Percentiles rank a stretch among this genome's conserved stretches.
Evolutionary conservation across 1,140 invertebrate genomes (phyloP).

Genomic region (Mycetomoellerius zeteki): DNA sequence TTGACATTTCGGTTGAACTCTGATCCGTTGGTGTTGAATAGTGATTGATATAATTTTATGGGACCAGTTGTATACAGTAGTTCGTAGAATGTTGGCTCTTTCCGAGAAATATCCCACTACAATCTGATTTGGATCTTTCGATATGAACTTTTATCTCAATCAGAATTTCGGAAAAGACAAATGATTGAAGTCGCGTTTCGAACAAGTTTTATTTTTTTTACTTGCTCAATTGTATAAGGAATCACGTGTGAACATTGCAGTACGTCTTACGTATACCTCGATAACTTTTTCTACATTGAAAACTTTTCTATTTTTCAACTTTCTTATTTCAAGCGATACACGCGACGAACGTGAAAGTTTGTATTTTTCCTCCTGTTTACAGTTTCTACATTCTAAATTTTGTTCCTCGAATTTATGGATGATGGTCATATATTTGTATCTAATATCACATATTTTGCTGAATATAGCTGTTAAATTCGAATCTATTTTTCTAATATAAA

Average conservation of each 20-base stretch:
- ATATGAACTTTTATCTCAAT: neutral
- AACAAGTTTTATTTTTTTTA: neutral
- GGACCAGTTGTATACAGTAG: neutral
- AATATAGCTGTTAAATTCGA: neutral
- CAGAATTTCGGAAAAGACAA: neutral
- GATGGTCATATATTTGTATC: neutral
- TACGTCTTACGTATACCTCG: neutral
- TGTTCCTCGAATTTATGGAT: neutral
- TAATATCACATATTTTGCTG: neutral
- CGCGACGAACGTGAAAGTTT: neutral
- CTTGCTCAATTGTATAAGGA: neutral
- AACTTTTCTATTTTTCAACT: constrained; percentile 21
- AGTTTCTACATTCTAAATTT: neutral
- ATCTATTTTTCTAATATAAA: neutral
- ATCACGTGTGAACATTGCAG: constrained; percentile 13
- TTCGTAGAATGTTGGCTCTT: neutral
- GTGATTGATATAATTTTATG: constrained; percentile 38
- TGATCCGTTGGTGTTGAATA: neutral
- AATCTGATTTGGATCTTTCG: neutral
- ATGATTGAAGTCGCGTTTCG: neutral
- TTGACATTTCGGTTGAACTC: neutral
- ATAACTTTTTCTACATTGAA: constrained; percentile 18
- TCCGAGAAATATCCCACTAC: neutral
- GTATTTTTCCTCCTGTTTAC: neutral
- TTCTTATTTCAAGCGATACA: neutral